Evolutionary conservation across 2,113 vertebrate genomes (phyloP), one percentile per base, ranked within the genome.

Genomic region (Paedocypris sp.): DNA sequence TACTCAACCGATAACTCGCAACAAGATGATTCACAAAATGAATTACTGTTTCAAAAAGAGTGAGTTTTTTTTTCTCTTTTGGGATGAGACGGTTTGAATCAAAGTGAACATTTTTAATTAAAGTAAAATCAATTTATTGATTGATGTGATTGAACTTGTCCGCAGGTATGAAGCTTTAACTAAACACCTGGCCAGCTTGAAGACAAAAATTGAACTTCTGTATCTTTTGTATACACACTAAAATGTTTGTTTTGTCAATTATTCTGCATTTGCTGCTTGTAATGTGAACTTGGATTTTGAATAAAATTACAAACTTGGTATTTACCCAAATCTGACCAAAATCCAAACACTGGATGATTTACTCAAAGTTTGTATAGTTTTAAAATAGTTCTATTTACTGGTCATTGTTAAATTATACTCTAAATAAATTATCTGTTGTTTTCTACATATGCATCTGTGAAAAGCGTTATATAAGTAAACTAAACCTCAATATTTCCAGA

Each of bases 101-200:
- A 29, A 29, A 11, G 10, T 19, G n/a, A 15, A n/a, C 1, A 2
- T 9, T 26, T n/a, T 19, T 28, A 29, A 22, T 22, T 19, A 9
- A 4, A 4, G n/a, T 36, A 33, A 15, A 29, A 38, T 51, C 3
- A 25, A 2, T 19, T 32, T 58, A 9, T 6, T 39, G 5, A 28
- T 35, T 61, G 31, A 6, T 23, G 22, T 45, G 13, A n/a, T n/a
- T n/a, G n/a, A n/a, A n/a, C n/a, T n/a, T n/a, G 19, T 26, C 29
- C 16, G 16, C 51, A 78, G 76, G 38, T 68, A 76, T 28, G 64
- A 73, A 1, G 29, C 11, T 4, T 47, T 78, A 45, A 73, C 57
- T 22, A 56, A 74, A 22, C 63, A 60, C 11, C 64, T 71, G n/a
- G 51, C 29, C 32, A 6, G 36, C 6, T 61, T 76, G 25, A 76